Percentiles rank a stretch among this genome's conserved stretches.
Conservation (phyloP, 1,140 invertebrate species). For the Gonioctena quinquepunctata region DNA sequence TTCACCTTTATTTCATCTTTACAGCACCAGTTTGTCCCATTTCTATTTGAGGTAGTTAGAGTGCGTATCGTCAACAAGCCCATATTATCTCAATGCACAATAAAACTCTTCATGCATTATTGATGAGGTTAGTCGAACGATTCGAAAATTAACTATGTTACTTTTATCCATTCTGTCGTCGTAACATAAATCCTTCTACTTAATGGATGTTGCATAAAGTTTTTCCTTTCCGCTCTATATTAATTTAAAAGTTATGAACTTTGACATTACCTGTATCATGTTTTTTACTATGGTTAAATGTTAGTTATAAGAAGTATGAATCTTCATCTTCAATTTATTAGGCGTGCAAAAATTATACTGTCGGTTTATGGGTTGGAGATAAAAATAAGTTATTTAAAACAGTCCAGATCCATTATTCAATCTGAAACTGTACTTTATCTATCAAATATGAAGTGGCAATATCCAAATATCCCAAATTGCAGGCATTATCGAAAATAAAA, state of each 20-base stretch:
- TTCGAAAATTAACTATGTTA: conserved; percentile 10
- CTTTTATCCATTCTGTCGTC: conserved; percentile 1
- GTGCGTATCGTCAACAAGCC: background rate
- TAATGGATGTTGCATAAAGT: conserved; percentile 16
- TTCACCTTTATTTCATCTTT: too few species aligned
- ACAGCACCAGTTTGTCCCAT: background rate
- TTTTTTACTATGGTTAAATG: too few species aligned
- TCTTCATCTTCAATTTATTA: too few species aligned
- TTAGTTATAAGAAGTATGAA: too few species aligned
- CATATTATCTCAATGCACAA: background rate
- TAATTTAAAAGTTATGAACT: conserved; percentile 4
- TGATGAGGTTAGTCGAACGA: conserved; percentile 3
- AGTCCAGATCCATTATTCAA: too few species aligned
- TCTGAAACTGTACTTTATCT: too few species aligned
- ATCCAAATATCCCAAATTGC: too few species aligned
- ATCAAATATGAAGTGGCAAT: too few species aligned
- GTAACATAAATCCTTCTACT: conserved; percentile 13
- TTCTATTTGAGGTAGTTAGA: background rate
- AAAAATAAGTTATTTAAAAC: too few species aligned
- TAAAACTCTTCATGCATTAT: conserved; percentile 11
- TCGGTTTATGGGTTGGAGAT: too few species aligned
- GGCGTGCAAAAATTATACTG: too few species aligned
- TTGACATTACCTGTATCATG: background rate
- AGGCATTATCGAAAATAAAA: too few species aligned
- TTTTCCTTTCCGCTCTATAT: conserved; percentile 6